Base-by-base conservation (phyloP, 1,140 invertebrate species). In the Macrosteles quadrilineatus region DNA sequence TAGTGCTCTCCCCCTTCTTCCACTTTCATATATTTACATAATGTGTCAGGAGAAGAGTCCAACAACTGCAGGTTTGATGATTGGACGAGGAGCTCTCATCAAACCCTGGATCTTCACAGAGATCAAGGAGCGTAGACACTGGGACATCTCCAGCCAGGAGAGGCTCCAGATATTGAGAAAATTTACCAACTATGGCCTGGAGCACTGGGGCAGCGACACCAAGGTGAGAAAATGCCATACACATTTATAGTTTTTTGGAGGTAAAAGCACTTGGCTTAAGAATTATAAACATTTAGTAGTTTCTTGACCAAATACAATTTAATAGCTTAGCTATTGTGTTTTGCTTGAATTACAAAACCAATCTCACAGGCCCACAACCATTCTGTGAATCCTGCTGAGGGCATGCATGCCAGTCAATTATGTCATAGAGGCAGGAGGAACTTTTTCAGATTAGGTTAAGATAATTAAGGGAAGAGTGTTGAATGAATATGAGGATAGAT, bases 81-180 rank as follows among this genome's bases (percentile, higher is more conserved):
- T 96, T 75, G 94, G 91, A 2, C 85, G 98, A 69, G 98, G 98
- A 71, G 98, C 97, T 0, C 81, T 99, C 14, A 98, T 99, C 31
- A 99, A 99, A 78, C 98, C 98, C 0, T 99, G 98, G 98, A 90
- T 99, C 71, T 99, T 99, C 78, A 96, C 91, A 57, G 98, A 99
- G 85, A 98, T 99, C 59, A 98, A 98, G 82, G 95, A 99, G 77
- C 84, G 91, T 76, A 88, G 90, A 73, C 82, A 94, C 65, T 97
- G 94, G 87, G 96, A 99, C 77, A 96, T 99, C 50, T 90, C 91
- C 0, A 93, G 96, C 36, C 80, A 77, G 2, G 96, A 99, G 81
- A 85, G 98, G 76, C 91, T 98, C 76, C 96, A 98, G 69, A 89
- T 99, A 68, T 75, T 99, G 21, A 90, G 90, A 79, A 92, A 91